A percentile compares a stretch with the other conserved stretches of the same genome.
Evolutionary conservation across 2,888 invertebrate species (phyloP).

Genomic region (Hirtodrosophila cameraria): DNA sequence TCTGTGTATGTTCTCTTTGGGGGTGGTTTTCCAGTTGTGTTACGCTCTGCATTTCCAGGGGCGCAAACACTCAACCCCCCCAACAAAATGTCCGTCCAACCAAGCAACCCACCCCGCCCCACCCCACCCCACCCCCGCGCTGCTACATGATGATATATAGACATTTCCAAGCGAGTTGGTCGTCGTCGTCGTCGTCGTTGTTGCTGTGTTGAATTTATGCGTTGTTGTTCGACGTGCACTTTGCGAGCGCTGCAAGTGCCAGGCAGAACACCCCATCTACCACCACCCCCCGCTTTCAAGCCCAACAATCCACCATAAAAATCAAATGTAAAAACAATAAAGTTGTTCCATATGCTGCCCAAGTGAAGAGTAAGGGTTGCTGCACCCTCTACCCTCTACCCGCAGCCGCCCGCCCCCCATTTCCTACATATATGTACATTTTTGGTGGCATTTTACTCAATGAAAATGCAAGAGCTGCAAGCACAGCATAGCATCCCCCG

Average conservation of each 20-base stretch:
- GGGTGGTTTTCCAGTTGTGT: slow-evolving; percentile 46
- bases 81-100: background rate
- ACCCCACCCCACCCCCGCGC: background rate
- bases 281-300: background rate
- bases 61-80: slow-evolving; percentile 20
- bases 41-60: slow-evolving; percentile 48
- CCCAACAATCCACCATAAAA: slow-evolving; percentile 30
- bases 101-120: background rate
- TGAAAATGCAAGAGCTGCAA: slow-evolving; percentile 55
- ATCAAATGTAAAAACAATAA: slow-evolving; percentile 77
- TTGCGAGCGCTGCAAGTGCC: slow-evolving; percentile 65
- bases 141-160: slow-evolving; percentile 66
- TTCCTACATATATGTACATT: slow-evolving; percentile 19
- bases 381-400: slow-evolving; percentile 13
- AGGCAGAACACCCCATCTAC: background rate
- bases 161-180: slow-evolving; percentile 65
- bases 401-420: background rate
- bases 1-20: slow-evolving; percentile 59
- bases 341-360: slow-evolving; percentile 66
- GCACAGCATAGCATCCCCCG: background rate
- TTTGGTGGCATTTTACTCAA: slow-evolving; percentile 72
- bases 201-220: slow-evolving; percentile 53
- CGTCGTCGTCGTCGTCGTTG: slow-evolving; percentile 19
- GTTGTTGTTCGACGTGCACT: slow-evolving; percentile 64
- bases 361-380: slow-evolving; percentile 25